Evolutionary conservation across 2,888 invertebrate genomes (phyloP).

Genomic region (Monopis laevigella): DNA sequence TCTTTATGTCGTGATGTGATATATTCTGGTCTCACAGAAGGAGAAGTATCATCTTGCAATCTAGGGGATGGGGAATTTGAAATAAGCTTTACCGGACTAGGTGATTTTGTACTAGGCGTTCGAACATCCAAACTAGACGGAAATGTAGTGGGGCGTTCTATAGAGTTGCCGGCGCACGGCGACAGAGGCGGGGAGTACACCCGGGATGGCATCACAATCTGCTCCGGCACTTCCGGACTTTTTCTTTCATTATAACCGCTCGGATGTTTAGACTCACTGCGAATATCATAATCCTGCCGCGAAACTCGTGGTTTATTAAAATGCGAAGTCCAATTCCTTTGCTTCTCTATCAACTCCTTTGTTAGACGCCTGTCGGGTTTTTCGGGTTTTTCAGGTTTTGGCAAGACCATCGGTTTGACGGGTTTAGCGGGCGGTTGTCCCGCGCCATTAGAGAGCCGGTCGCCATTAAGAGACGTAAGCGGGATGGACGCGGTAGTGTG

Average conservation of each 20-base stretch:
- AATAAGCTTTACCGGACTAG: conserved; percentile 52
- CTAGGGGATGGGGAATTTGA: conserved; percentile 38
- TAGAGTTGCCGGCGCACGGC: conserved; percentile 68
- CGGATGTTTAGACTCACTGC: conserved; percentile 41
- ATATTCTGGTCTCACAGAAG: conserved; percentile 35
- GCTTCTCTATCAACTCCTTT: conserved; percentile 88
- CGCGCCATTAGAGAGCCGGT: conserved; percentile 53
- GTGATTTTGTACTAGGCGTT: conserved; percentile 43
- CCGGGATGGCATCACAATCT: conserved; percentile 49
- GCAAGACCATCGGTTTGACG: conserved; percentile 65
- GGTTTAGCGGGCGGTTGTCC: conserved; percentile 55
- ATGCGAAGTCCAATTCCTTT: conserved; percentile 92
- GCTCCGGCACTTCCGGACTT: conserved; percentile 45
- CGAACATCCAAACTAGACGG: conserved; percentile 47
- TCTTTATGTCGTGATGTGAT: conserved; percentile 36
- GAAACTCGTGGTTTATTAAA: conserved; percentile 80
- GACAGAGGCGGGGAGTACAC: conserved; percentile 63
- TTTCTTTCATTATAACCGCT: conserved; percentile 44
- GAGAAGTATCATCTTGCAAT: conserved; percentile 32
- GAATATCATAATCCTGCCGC: conserved; percentile 39
- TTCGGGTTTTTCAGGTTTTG: conserved; percentile 85
- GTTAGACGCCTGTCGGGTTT: conserved; percentile 86
- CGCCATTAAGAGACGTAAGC: conserved; percentile 44
- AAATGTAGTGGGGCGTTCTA: conserved; percentile 49
- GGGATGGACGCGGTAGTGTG: conserved; percentile 62